Base-by-base conservation (phyloP, 2,888 invertebrate species). In the Parnassius orleans region DNA sequence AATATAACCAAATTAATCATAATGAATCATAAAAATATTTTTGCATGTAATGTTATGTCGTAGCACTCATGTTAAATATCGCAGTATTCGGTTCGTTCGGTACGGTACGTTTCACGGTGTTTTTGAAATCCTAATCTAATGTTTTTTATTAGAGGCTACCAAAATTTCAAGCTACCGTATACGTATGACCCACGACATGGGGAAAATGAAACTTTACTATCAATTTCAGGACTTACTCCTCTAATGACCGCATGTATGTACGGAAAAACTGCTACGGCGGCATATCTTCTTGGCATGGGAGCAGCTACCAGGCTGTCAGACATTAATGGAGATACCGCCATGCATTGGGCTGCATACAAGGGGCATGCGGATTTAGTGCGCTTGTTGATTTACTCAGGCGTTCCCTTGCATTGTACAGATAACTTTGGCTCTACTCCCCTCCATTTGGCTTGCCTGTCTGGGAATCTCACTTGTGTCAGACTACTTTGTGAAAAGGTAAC, bases 281-380 rank as follows among this genome's bases (percentile, higher is more conserved):
- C 97, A 0, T 98, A 96, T 82, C 90, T 98, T 0, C 92, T 98
- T 57, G 98, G 98, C 42, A 97, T 96, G 94, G 97, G 97, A 3
- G 97, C 98, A 0, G 93, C 96, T 1, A 95, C 97, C 68, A 95
- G 97, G 75, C 91, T 97, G 54, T 95, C 96, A 1, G 98, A 98
- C 75, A 97, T 97, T 70, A 98, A 98, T 78, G 98, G 98, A 0
- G 98, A 98, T 76, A 97, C 97, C 0, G 98, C 98, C 0, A 87
- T 98, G 43, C 98, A 98, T 77, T 98, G 98, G 98, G 97, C 98
- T 0, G 96, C 98, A 0, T 98, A 98, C 82, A 98, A 98, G 84
- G 98, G 97, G 0, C 96, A 97, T 73, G 95, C 96, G 0, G 98
- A 98, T 76, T 86, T 98, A 64, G 97, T 98, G 78, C 93, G 96